phyloP scores from a whole-genome alignment of 1,140 invertebrate species.

The Archegozetes longisetosus region DNA sequence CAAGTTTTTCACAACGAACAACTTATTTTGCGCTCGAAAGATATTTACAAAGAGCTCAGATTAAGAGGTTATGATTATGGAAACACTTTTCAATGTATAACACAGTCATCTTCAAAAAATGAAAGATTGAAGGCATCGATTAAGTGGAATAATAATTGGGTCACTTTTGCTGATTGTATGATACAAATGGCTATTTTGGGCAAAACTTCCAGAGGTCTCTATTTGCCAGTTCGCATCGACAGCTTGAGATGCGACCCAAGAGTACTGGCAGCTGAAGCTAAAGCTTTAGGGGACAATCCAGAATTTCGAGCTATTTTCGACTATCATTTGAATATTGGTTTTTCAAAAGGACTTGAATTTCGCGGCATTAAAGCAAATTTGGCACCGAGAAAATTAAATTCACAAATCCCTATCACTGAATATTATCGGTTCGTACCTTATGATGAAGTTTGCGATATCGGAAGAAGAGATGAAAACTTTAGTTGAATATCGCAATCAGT shows the following conservation, averaged over 20 bases:
- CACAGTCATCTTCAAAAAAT: conserved; percentile 23
- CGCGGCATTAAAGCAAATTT: conserved; percentile 75
- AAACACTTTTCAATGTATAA: conserved; percentile 67
- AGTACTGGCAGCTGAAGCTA: conserved; percentile 25
- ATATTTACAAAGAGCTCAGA: conserved; percentile 84
- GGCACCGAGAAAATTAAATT: no score
- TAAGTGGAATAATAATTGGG: conserved; percentile 35
- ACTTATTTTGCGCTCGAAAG: conserved; percentile 34
- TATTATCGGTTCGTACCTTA: conserved; percentile 10
- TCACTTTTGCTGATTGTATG: conserved; percentile 38
- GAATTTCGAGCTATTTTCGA: conserved; percentile 26
- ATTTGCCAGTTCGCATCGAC: no score
- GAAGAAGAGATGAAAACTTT: no score
- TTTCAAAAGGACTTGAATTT: conserved; percentile 11
- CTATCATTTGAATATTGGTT: not conserved
- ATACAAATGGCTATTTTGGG: conserved; percentile 34
- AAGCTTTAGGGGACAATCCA: conserved; percentile 33
- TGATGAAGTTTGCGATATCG: no score
- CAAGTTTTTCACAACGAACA: conserved; percentile 29
- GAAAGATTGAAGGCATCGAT: not conserved
- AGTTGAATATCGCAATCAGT: no score
- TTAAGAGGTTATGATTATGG: conserved; percentile 85
- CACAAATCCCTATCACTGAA: conserved; percentile 25
- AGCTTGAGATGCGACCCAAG: no score
- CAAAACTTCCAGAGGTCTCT: conserved; percentile 48